Base-by-base conservation (phyloP, 2,888 invertebrate species). In the Scrobipalpa costella region DNA sequence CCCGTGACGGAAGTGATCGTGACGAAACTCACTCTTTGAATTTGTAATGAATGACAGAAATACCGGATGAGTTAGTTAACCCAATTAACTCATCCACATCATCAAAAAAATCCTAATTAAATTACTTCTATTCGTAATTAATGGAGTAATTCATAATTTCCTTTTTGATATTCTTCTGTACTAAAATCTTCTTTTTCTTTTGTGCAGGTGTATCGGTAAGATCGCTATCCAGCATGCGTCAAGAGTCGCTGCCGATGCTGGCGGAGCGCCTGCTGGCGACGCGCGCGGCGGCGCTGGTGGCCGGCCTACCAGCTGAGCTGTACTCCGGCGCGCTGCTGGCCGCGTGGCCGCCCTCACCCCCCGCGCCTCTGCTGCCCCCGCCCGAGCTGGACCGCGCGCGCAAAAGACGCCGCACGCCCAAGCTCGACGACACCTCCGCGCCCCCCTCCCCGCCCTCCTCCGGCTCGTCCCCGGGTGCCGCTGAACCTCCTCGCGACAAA, bases 401-500 rank as follows among this genome's bases (percentile, higher is more conserved):
- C 60, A 93, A 91, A 71, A 88, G 92, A 7, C 83, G 88, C n/a
- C 84, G 90, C 63, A 88, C 88, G 13, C 83, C 90, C 52, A 93
- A 92, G 67, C 81, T 88, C 17, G 92, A 91, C 57, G 87, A 88
- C 21, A 80, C 81, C n/a, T 69, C 73, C 63, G 90, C 76, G 47
- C 86, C 79, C 0, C 88, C 81, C 63, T 92, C 81, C 61, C 92
- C 79, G 52, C 90, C 77, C 72, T 90, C 85, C 81, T 94, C 77
- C 76, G 94, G 76, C 83, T 90, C 90, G 6, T 90, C 90, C 0
- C 91, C 92, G 9, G 90, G 90, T 7, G 90, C 92, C 27, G 73
- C 90, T 13, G 92, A 92, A 62, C 89, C 92, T 0, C 91, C 93
- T 0, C 90, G 95, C 11, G 97, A 97, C 77, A 96, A 97, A 81